phyloP scores from a whole-genome alignment of 2,113 vertebrate species.

The Sinocyclocheilus grahami region DNA sequence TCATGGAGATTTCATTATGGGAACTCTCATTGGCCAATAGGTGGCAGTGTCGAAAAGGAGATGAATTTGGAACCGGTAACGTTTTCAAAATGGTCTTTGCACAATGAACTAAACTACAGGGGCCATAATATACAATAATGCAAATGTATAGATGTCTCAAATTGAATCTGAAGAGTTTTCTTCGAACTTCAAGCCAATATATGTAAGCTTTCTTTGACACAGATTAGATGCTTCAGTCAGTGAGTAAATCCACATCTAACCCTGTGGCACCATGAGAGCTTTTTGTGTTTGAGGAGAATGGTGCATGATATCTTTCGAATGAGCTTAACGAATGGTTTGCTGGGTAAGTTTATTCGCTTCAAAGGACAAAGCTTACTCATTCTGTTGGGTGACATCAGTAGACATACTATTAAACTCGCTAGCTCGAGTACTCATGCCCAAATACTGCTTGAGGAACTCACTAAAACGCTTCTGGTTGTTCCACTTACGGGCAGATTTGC shows the following conservation, averaged over 20 bases:
- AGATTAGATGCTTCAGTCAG: not conserved
- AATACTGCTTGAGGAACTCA: constrained; percentile 94
- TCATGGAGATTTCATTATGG: not conserved
- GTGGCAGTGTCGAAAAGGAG: constrained; percentile 52
- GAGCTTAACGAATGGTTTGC: constrained; percentile 38
- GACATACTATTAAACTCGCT: constrained; percentile 80
- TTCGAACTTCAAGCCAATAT: constrained; percentile 6
- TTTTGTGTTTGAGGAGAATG: constrained; percentile 25
- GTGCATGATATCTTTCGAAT: constrained; percentile 28
- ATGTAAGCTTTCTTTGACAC: not conserved
- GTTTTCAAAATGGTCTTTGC: constrained; percentile 4
- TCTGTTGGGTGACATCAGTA: constrained; percentile 76
- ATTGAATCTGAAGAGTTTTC: not conserved
- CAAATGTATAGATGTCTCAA: not conserved
- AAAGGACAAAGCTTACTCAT: constrained; percentile 70
- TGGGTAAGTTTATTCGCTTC: constrained; percentile 42
- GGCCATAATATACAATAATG: not conserved
- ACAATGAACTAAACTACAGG: not conserved
- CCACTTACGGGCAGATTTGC: constrained; percentile 94
- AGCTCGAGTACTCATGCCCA: constrained; percentile 88
- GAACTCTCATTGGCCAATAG: constrained; percentile 53
- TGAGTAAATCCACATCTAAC: constrained; percentile 22
- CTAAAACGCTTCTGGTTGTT: constrained; percentile 98
- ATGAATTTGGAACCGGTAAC: not conserved
- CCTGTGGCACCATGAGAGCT: constrained; percentile 18